Percentiles rank a stretch among this genome's conserved stretches.
Conservation (phyloP, 2,797 vertebrate species). For the Trachops cirrhosus region DNA sequence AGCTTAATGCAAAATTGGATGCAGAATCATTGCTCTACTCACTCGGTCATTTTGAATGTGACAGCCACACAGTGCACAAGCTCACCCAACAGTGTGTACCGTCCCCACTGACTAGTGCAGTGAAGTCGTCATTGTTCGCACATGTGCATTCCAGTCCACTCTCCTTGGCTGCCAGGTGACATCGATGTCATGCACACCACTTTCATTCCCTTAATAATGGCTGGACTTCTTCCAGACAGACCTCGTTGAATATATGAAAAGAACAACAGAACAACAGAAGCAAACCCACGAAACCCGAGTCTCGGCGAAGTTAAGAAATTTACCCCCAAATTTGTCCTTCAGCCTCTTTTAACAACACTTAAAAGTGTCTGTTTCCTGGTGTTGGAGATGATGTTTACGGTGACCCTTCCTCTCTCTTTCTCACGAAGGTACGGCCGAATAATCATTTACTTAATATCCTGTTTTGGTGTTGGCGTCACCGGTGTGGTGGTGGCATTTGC, state of each 20-base stretch:
- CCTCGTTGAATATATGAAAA: neutral
- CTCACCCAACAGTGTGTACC: neutral
- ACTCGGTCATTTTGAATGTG: neutral
- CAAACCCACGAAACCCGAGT: neutral
- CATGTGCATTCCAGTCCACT: neutral
- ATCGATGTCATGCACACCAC: neutral
- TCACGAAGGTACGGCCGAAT: conserved; percentile 92
- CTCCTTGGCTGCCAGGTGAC: neutral
- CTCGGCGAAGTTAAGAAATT: neutral
- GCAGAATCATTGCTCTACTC: neutral
- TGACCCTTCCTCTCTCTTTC: conserved; percentile 39
- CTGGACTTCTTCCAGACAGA: neutral
- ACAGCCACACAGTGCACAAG: neutral
- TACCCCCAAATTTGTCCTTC: neutral
- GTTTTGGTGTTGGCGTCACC: conserved; percentile 87
- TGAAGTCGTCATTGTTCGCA: neutral
- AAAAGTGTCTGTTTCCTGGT: neutral
- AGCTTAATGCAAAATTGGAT: neutral
- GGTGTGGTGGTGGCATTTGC: conserved; percentile 93
- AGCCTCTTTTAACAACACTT: neutral
- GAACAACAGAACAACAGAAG: neutral
- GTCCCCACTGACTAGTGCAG: neutral
- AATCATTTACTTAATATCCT: conserved; percentile 90
- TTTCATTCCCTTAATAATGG: too few species aligned
- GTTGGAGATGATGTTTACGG: neutral